Base-by-base conservation (phyloP, 2,888 invertebrate species). In the Nezara viridula region DNA sequence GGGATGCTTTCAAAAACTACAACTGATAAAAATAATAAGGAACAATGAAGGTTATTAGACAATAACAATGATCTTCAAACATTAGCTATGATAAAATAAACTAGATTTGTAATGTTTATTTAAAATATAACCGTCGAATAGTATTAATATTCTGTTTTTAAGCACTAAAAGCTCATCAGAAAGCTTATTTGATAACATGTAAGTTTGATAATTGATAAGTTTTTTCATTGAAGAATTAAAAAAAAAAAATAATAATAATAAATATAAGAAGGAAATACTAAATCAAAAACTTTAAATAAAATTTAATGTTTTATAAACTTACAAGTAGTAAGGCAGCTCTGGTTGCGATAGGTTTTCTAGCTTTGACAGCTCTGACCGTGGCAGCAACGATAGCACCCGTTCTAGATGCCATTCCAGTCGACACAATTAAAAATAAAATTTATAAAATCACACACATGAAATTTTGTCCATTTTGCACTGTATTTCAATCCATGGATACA, bases 331-430 rank as follows among this genome's bases (percentile, higher is more conserved):
- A 93, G 6, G 98, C 98, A 91, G 98, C 97, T 92, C 98, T 94
- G 85, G 96, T 95, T n/a, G 98, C 96, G 90, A 97, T 93, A 90
- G 96, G 93, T 93, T 95, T 95, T 92, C 97, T 95, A 91, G 96
- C 96, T 93, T 96, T 96, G 47, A 98, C 96, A 91, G 98, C 97
- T 91, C 97, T 95, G 49, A 98, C 97, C 89, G 98, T 98, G 49
- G 98, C 98, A 92, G 97, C 96, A 90, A 96, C 97, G 92, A 96
- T 95, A 90, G 95, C 94, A 94, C 90, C 89, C 60, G 89, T 86
- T 88, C 90, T 90, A 24, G 91, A 89, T 21, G 91, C 89, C 90
- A 91, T 91, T 81, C 24, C 37, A 37, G 37, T 73, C 27, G 66
- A 37, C 44, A 81, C 14, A 81, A 81, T 81, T 47, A 81, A 81